Conservation (phyloP, 2,888 invertebrate species). For the Amiota mariae region DNA sequence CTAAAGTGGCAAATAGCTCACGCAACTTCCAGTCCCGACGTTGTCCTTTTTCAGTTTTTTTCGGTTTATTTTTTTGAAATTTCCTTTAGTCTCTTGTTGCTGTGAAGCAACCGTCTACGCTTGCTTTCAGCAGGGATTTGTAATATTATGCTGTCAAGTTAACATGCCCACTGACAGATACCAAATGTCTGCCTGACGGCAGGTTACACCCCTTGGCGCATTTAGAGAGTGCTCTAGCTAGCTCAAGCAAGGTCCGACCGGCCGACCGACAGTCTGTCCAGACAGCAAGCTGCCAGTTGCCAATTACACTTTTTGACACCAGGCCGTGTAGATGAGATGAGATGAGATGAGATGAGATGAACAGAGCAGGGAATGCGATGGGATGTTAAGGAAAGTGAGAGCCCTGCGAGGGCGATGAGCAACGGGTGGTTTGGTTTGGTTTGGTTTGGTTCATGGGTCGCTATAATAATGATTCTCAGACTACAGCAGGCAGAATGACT, state of each 20-base stretch:
- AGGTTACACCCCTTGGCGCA: slow-evolving; percentile 49
- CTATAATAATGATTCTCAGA: no score
- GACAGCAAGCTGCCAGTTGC: slow-evolving; percentile 55
- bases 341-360: slow-evolving; percentile 32
- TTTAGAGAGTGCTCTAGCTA: slow-evolving; percentile 15
- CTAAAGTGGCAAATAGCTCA: background rate
- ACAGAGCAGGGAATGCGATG: slow-evolving; percentile 21
- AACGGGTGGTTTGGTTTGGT: slow-evolving; percentile 31
- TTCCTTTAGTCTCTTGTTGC: slow-evolving; percentile 50
- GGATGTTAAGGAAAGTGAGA: slow-evolving; percentile 1
- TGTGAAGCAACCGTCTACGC: slow-evolving; percentile 57
- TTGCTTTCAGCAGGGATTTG: slow-evolving; percentile 69
- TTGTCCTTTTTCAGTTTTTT: slow-evolving; percentile 29
- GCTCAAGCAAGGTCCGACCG: background rate
- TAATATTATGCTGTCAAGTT: slow-evolving; percentile 69
- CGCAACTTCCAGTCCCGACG: slow-evolving; percentile 20
- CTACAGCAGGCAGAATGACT: no score
- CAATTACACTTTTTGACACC: slow-evolving; percentile 71
- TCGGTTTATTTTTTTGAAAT: background rate
- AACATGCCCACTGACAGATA: slow-evolving; percentile 66
- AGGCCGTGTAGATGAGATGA: slow-evolving; percentile 40
- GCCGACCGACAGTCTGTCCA: slow-evolving; percentile 20
- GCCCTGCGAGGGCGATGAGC: slow-evolving; percentile 37
- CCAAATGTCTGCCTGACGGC: slow-evolving; percentile 56
- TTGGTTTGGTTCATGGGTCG: background rate